Percentiles rank a stretch among this genome's conserved stretches.
Conservation (phyloP, 37 sponge, comb jelly and placozoan species). For the Mnemiopsis leidyi region DNA sequence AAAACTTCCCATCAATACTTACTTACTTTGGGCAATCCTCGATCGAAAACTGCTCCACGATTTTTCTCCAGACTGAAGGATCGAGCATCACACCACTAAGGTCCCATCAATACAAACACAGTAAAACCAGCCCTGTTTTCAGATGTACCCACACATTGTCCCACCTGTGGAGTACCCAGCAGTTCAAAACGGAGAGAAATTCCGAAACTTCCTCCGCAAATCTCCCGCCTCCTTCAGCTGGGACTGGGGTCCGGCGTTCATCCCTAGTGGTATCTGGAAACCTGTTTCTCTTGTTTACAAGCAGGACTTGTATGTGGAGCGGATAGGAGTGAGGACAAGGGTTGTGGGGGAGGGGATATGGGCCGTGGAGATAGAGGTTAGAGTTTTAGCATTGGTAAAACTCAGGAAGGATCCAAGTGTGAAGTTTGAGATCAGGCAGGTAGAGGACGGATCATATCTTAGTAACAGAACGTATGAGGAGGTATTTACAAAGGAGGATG, state of each 20-base stretch:
- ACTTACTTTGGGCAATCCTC: no score
- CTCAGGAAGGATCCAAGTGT: background rate
- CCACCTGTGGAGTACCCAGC: constrained; percentile 18
- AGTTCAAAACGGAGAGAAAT: background rate
- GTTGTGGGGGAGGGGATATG: background rate
- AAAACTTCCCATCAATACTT: no score
- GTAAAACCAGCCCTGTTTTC: no score
- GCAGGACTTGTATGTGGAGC: background rate
- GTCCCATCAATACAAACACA: no score
- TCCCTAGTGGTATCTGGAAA: constrained; percentile 86
- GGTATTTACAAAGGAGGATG: background rate
- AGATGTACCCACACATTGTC: constrained; percentile 7
- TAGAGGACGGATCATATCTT: background rate
- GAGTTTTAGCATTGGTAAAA: background rate
- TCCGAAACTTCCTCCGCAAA: constrained; percentile 11
- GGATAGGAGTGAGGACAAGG: background rate
- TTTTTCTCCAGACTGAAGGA: no score
- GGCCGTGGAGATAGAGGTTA: background rate
- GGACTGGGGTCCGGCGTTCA: constrained; percentile 99
- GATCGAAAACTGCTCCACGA: no score
- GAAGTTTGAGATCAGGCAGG: background rate
- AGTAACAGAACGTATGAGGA: no score
- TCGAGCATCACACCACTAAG: no score
- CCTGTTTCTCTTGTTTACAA: background rate
- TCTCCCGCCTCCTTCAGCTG: constrained; percentile 81